Conservation (phyloP, 2,113 vertebrate species). For the Lipotes vexillifer region DNA sequence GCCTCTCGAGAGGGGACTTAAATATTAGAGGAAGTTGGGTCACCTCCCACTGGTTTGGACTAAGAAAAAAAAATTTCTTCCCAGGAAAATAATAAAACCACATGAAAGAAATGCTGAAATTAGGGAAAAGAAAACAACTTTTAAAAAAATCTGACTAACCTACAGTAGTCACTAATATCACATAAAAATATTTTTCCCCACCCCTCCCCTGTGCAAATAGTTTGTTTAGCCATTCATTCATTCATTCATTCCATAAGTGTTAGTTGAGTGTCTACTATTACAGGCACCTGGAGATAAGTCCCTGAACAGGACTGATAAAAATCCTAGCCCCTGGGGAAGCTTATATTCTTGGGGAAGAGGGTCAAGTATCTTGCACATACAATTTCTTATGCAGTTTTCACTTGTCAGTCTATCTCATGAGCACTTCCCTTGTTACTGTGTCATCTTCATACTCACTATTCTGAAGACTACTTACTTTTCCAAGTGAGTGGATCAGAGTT, state of each 20-base stretch:
- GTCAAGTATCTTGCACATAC: not conserved
- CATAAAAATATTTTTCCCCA: not conserved
- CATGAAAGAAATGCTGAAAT: not conserved
- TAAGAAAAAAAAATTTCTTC: not conserved
- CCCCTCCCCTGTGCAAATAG: not conserved
- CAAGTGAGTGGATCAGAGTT: not conserved
- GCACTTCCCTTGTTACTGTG: rapidly evolving
- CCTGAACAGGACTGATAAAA: not conserved
- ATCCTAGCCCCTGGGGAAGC: not conserved
- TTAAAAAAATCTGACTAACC: not conserved
- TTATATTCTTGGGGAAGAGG: not conserved
- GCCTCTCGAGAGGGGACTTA: not conserved
- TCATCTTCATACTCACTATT: not conserved
- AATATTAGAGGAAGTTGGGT: constrained; percentile 7
- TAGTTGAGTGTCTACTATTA: not conserved
- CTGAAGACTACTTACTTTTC: not conserved
- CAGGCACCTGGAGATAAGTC: not conserved
- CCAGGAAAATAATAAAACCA: constrained; percentile 22
- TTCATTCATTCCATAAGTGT: not conserved
- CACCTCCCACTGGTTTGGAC: not conserved
- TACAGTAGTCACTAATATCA: not conserved
- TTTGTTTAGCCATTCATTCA: not conserved
- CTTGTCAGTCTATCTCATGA: not conserved
- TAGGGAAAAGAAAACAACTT: not conserved
- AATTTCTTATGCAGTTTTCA: not conserved